A percentile compares a stretch with the other conserved stretches of the same genome.
Conservation (phyloP, 1,140 invertebrate genomes). For the Temnothorax curvispinosus region DNA sequence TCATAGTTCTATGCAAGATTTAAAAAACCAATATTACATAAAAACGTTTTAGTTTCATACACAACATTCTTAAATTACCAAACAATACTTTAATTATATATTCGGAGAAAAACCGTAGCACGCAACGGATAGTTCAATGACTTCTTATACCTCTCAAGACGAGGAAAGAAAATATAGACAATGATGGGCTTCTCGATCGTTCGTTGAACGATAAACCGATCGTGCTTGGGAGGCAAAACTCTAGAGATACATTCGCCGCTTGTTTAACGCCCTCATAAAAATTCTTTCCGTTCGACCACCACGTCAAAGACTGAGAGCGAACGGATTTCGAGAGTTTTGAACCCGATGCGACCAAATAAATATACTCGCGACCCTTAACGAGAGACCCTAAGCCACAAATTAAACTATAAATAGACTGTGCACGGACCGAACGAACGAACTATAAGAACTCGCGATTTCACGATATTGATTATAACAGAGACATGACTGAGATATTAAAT, state of each 20-base stretch:
- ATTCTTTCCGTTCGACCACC: constrained; percentile 75
- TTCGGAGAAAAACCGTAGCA: constrained; percentile 2
- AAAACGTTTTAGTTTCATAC: not conserved
- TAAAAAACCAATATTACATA: not conserved
- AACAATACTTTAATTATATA: constrained; percentile 20
- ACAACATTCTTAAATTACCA: not conserved
- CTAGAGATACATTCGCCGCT: constrained; percentile 71
- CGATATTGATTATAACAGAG: not conserved
- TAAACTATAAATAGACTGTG: constrained; percentile 83
- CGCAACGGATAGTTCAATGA: constrained; percentile 26
- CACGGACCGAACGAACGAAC: constrained; percentile 71
- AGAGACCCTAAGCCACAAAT: constrained; percentile 82
- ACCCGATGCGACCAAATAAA: constrained; percentile 76
- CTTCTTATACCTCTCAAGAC: constrained; percentile 21
- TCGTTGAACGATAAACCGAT: constrained; percentile 75
- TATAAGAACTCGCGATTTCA: constrained; percentile 62
- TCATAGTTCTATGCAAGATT: not conserved
- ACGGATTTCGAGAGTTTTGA: constrained; percentile 68
- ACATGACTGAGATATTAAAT: not conserved
- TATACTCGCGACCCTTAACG: constrained; percentile 81
- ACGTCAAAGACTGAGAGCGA: constrained; percentile 68
- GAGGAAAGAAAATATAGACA: not conserved
- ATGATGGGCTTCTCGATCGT: constrained; percentile 63
- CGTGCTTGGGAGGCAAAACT: constrained; percentile 44
- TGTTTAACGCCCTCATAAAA: constrained; percentile 79